phyloP scores from a whole-genome alignment of 2,113 vertebrate species.

The Dinomys branickii region DNA sequence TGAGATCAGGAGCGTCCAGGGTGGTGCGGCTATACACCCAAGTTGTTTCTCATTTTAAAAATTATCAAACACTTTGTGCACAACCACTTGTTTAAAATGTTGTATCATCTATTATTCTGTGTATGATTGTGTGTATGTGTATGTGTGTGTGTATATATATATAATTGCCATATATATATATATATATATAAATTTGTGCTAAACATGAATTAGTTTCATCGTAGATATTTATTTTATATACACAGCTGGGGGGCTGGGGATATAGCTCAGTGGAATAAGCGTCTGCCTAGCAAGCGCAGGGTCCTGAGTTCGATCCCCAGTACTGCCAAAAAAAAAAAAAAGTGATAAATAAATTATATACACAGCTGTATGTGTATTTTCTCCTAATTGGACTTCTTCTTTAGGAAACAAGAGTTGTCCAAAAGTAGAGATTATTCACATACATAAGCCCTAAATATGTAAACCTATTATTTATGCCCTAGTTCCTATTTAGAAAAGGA shows the following conservation, averaged over 20 bases:
- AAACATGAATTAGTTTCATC: not conserved
- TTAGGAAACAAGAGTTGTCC: slow-evolving; percentile 13
- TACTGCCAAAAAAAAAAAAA: no score
- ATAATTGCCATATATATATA: not conserved
- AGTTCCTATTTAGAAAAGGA: not conserved
- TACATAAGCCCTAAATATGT: not conserved
- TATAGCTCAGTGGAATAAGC: no score
- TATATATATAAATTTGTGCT: not conserved
- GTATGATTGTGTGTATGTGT: not conserved
- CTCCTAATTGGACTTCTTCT: not conserved
- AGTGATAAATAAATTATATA: no score
- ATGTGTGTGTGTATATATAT: not conserved
- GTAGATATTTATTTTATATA: not conserved
- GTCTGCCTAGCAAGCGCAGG: no score
- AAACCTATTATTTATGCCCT: slow-evolving; percentile 20
- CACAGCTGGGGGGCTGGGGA: no score
- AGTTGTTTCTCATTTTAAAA: slow-evolving; percentile 25
- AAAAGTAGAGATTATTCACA: not conserved
- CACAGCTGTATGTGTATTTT: not conserved
- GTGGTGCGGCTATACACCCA: no score
- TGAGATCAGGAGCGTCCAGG: no score
- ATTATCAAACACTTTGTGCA: slow-evolving; percentile 10
- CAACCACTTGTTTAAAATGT: not conserved
- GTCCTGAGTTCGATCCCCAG: no score
- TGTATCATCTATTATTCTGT: not conserved